Evolutionary conservation across 2,888 invertebrate species (phyloP).

Genomic region (Deilephila porcellus): DNA sequence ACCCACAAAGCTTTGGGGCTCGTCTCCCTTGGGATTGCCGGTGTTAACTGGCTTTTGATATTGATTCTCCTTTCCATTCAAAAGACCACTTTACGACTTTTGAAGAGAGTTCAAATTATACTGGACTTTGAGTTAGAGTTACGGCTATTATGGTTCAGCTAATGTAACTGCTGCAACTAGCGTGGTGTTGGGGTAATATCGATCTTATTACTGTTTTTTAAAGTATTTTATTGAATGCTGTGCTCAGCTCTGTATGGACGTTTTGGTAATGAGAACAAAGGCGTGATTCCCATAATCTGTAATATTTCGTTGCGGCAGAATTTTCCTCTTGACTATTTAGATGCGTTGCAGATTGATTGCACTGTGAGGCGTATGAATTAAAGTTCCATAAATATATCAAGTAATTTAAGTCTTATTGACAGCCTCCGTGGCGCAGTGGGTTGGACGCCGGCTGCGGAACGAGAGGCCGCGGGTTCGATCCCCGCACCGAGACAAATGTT

Average conservation of each 20-base stretch:
- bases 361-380: neutral
- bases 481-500: too few relatives aligned
- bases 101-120: conserved; percentile 42
- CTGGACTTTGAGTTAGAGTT: conserved; percentile 35
- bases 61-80: conserved; percentile 49
- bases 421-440: too few relatives aligned
- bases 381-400: neutral
- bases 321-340: conserved; percentile 77
- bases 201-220: conserved; percentile 35
- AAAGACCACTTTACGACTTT: conserved; percentile 41
- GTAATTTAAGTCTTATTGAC: too few relatives aligned
- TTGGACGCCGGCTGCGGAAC: too few relatives aligned
- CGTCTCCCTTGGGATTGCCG: conserved; percentile 67
- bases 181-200: conserved; percentile 37
- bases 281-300: conserved; percentile 83
- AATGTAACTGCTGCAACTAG: conserved; percentile 51
- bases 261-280: conserved; percentile 49
- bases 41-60: conserved; percentile 72
- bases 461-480: too few relatives aligned
- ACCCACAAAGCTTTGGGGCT: conserved; percentile 77
- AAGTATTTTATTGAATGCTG: conserved; percentile 34
- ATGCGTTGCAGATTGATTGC: conserved; percentile 35
- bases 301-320: conserved; percentile 70
- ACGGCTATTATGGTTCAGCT: conserved; percentile 45
- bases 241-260: conserved; percentile 32